Conservation (phyloP, 2,113 vertebrate genomes). For the Ageneiosus marmoratus region DNA sequence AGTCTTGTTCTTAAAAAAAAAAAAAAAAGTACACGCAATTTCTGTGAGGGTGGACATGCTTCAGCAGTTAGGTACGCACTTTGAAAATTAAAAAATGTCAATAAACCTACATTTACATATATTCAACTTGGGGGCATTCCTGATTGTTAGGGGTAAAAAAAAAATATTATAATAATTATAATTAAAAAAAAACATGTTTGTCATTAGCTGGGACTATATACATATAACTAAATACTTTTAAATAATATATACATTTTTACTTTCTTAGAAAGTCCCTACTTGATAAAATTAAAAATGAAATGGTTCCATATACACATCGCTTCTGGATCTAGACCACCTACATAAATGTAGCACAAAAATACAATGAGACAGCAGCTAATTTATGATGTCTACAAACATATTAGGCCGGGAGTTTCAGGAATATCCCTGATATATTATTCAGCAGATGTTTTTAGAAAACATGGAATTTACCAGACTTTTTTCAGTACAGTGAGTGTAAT, state of each 20-base stretch:
- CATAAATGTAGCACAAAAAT: not conserved
- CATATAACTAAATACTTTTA: not conserved
- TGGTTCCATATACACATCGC: not conserved
- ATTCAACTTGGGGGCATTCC: not conserved
- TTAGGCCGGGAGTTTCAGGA: constrained; percentile 17
- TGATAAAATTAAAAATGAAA: not conserved
- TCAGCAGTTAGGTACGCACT: not conserved
- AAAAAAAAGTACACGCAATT: constrained; percentile 21
- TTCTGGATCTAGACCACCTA: not conserved
- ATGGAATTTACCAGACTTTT: constrained; percentile 35
- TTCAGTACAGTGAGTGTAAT: constrained; percentile 17
- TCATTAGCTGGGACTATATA: not conserved
- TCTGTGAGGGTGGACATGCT: constrained; percentile 7
- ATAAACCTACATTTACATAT: constrained; percentile 3
- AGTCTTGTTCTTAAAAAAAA: not conserved
- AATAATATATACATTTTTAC: not conserved
- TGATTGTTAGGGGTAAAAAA: not conserved
- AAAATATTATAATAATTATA: not conserved
- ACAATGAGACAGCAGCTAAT: not conserved
- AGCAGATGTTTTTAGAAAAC: constrained; percentile 28
- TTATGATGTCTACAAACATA: not conserved
- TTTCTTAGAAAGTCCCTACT: not conserved
- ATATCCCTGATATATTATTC: constrained; percentile 42
- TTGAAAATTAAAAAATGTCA: not conserved
- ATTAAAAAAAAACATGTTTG: not conserved